Base-by-base conservation (phyloP, 2,797 vertebrate genomes). In the Euthynnus affinis region DNA sequence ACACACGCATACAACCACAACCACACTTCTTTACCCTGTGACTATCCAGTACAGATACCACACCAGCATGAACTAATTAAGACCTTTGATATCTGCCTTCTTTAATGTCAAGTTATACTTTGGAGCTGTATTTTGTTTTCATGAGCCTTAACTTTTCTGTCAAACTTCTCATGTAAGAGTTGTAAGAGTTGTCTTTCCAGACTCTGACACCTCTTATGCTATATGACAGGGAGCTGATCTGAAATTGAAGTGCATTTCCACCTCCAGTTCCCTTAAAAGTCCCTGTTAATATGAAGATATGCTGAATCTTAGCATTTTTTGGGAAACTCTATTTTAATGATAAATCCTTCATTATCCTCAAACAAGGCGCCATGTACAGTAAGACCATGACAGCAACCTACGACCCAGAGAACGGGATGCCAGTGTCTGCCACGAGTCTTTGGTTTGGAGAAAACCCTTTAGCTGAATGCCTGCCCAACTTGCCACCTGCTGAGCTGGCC, bases 371-470 rank as follows among this genome's bases (percentile, higher is more conserved):
- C 23, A 94, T 97, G 69, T 98, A 98, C 76, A 99, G 97, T 85
- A 99, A 97, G 92, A 98, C 97, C 42, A 98, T 98, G 97, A 97
- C 95, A 7, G 97, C 98, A 3, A 91, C 85, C 40, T 99, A 98
- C 5, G 97, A 99, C 91, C 97, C 98, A 0, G 64, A 96, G 82
- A 99, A 94, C 0, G 98, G 98, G 52, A 96, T 96, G 4, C 98
- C 96, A 0, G 92, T 93, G 2, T 95, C 96, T 3, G 95, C 98
- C 77, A 98, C 98, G 0, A 94, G 96, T 48, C 92, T 97, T 0
- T 99, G 97, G 97, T 99, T 98, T 87, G 96, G 96, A 9, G 97
- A 98, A 49, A 97, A 96, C 73, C 96, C 96, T 53, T 75, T 96
- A 2, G 93, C 95, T 3, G 94, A 95, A 69, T 96, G 95, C 74